Percentiles rank a stretch among this genome's conserved stretches.
Conservation (phyloP, 1,140 invertebrate genomes). For the Macrosteles quadrilineatus region DNA sequence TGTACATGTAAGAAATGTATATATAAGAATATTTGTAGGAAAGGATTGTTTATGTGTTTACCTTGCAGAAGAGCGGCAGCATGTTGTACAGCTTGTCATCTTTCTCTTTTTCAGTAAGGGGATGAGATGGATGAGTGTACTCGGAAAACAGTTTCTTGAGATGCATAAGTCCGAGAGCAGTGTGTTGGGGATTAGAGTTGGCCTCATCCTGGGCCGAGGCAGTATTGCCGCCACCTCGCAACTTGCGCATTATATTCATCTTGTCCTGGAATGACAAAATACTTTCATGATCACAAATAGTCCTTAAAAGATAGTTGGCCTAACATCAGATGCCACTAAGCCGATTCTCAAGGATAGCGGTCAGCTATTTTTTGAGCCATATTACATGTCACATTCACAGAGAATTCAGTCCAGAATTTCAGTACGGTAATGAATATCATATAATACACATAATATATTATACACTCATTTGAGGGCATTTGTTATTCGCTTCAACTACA, state of each 20-base stretch:
- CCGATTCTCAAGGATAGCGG: no score
- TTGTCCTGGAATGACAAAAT: not conserved
- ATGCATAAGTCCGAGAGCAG: conserved; percentile 90
- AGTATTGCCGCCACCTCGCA: conserved; percentile 55
- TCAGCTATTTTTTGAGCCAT: not conserved
- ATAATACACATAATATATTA: not conserved
- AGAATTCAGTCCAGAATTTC: not conserved
- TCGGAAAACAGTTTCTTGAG: conserved; percentile 95
- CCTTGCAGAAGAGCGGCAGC: conserved; percentile 97
- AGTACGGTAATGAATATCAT: not conserved
- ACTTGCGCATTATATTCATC: conserved; percentile 87
- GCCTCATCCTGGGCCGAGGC: conserved; percentile 54
- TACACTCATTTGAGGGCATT: no score
- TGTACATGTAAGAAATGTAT: no score
- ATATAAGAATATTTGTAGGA: no score
- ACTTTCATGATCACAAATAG: not conserved
- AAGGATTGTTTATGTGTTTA: conserved; percentile 54
- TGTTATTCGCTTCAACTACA: no score
- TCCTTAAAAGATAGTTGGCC: not conserved
- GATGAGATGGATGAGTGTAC: conserved; percentile 83
- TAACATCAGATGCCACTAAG: not conserved
- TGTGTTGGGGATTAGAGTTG: conserved; percentile 66
- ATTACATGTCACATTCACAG: not conserved
- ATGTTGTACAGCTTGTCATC: conserved; percentile 97
- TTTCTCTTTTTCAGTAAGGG: conserved; percentile 77